Base-by-base conservation (phyloP, 2,797 vertebrate species). In the Lindbergichthys nudifrons region DNA sequence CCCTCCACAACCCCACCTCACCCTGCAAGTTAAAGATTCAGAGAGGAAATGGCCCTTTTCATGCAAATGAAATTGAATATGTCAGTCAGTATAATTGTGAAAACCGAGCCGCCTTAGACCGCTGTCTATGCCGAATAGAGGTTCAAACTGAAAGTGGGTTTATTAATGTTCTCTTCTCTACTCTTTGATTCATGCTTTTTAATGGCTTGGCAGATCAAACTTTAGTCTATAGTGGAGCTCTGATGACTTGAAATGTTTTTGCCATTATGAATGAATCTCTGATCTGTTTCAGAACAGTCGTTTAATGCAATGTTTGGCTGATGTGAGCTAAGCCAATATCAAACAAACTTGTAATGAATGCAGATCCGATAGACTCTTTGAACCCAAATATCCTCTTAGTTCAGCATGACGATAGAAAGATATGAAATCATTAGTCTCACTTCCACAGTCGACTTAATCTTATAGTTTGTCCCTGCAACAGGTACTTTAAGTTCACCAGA, bases 21-120 rank as follows among this genome's bases (percentile, higher is more conserved):
- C 83, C 87, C 88, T 54, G 77, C 83, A 87, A 90, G 89, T 91
- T 90, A 89, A 93, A 92, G 90, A 92, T 93, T 93, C 91, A 80
- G 73, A 80, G 84, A 84, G 86, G 89, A 94, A 94, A 93, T 84
- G 89, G 86, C 86, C 88, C 90, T 84, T 93, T 92, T 92, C 88
- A 91, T 92, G 91, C 91, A 92, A 93, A 93, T 93, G 80, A 93
- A 93, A 93, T 94, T 92, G 92, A 95, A 94, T 91, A 90, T 94
- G 93, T 92, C 93, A 93, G 87, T 94, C 92, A 92, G 84, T 82
- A 81, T 91, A 93, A 93, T 93, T 92, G 91, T 93, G 87, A 92
- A 90, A 91, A 90, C 84, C 70, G 61, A 91, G 87, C 79, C 66
- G 36, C 74, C 73, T 83, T 83, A 79, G 82, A 88, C 84, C 82